A percentile compares a stretch with the other conserved stretches of the same genome.
These are phyloP conservation scores for Leucozona laternaria DNA, from an alignment of 2,888 invertebrate species.

Conservation along the genomic window DNA sequence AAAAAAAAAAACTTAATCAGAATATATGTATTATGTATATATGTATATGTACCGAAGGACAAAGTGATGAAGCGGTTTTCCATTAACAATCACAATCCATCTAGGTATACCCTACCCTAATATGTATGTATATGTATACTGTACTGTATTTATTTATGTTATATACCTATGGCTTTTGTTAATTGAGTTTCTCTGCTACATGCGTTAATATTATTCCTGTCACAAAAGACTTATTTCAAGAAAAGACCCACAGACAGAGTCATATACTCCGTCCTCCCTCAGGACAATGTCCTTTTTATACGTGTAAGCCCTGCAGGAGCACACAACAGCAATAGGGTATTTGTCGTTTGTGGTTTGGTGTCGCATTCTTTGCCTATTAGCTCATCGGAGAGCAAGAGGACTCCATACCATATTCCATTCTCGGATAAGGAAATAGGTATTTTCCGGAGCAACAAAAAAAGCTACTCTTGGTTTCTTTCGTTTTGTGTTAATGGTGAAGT, in stretches of 20 bases:
- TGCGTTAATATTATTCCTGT: conserved; percentile 62
- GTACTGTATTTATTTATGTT: not conserved
- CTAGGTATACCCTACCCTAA: not conserved
- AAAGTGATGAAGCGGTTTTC: conserved; percentile 3
- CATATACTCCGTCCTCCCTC: conserved; percentile 4
- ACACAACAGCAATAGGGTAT: not conserved
- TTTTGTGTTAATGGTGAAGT: conserved; percentile 21
- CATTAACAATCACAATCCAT: not conserved
- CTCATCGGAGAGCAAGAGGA: not conserved
- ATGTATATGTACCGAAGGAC: not conserved
- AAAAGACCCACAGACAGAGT: not conserved
- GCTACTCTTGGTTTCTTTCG: not conserved
- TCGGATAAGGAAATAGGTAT: conserved; percentile 28
- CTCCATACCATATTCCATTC: not conserved
- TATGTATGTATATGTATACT: not conserved
- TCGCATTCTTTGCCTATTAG: conserved; percentile 23
- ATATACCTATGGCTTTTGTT: conserved; percentile 25
- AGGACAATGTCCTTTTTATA: conserved; percentile 42
- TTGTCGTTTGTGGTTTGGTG: conserved; percentile 29
- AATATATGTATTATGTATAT: not conserved
- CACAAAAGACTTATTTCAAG: conserved; percentile 34
- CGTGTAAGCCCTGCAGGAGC: conserved; percentile 3
- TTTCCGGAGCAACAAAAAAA: conserved; percentile 30
- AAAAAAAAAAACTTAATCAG: conserved; percentile 6
- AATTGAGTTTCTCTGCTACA: conserved; percentile 53